Conservation (phyloP, 35 echinoderm and acorn worm genomes). For the Stichopus chloronotus region DNA sequence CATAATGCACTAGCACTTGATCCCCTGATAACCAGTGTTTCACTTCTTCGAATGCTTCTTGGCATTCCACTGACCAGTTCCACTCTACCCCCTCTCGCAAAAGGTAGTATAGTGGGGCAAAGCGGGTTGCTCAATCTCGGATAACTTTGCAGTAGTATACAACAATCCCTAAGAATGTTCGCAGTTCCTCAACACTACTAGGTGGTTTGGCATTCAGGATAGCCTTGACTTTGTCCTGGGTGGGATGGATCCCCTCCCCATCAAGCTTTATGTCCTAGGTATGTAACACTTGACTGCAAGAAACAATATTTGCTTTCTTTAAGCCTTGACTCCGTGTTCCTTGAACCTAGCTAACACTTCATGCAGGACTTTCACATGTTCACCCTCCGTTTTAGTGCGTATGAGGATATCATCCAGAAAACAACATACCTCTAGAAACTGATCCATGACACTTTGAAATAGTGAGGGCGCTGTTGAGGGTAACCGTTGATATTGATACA, state of each 20-base stretch:
- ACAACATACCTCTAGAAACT: conserved; percentile 53
- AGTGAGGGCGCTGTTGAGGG: conserved; percentile 62
- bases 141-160: conserved; percentile 74
- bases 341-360: conserved; percentile 53
- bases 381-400: conserved; percentile 56
- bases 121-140: conserved; percentile 55
- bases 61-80: conserved; percentile 64
- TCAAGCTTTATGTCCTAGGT: conserved; percentile 57
- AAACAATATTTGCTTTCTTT: conserved; percentile 61
- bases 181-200: conserved; percentile 44
- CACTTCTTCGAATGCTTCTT: conserved; percentile 64
- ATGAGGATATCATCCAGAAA: conserved; percentile 79
- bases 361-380: neutral
- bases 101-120: conserved; percentile 65
- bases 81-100: conserved; percentile 61
- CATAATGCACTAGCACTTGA: conserved; percentile 67
- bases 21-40: conserved; percentile 65
- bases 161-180: conserved; percentile 61
- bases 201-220: conserved; percentile 62
- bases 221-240: conserved; percentile 46
- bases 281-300: conserved; percentile 50
- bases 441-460: conserved; percentile 62
- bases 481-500: conserved; percentile 66
- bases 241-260: conserved; percentile 54
- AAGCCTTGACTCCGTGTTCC: conserved; percentile 30